A percentile compares a stretch with the other conserved stretches of the same genome.
These are phyloP conservation scores for Periophthalmus modestus DNA, from an alignment of 2,113 vertebrate genomes.

Conservation along the genomic window DNA sequence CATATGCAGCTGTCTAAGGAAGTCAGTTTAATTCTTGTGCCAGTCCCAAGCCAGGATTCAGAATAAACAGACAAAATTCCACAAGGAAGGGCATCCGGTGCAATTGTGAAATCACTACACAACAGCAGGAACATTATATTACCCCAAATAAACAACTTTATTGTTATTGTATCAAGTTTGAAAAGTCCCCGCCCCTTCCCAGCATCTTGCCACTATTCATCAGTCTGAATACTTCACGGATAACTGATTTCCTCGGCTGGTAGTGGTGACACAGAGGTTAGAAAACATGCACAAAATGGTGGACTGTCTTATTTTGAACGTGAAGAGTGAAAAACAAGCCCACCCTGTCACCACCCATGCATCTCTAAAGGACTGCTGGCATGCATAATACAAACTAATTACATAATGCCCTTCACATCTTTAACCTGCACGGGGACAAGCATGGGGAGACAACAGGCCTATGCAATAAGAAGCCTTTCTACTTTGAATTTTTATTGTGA, in stretches of 20 bases:
- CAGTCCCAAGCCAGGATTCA: neutral
- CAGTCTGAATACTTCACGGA: neutral
- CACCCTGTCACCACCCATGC: conserved; percentile 25
- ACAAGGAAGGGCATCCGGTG: neutral
- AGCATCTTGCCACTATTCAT: neutral
- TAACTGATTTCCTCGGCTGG: neutral
- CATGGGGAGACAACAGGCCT: conserved; percentile 3
- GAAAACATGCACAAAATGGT: conserved; percentile 2
- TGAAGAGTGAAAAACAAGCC: neutral
- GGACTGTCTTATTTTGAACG: neutral
- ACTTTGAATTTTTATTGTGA: neutral
- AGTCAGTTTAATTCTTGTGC: neutral
- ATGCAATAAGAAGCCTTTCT: neutral
- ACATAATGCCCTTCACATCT: conserved; percentile 42
- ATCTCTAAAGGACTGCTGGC: conserved; percentile 23
- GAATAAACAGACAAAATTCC: neutral
- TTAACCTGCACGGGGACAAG: conserved; percentile 8
- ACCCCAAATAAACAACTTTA: neutral
- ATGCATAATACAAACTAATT: conserved; percentile 38
- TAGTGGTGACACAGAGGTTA: neutral
- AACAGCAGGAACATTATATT: neutral
- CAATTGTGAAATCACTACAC: neutral
- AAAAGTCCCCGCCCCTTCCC: neutral
- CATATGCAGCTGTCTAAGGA: neutral
- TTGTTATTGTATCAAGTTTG: neutral